phyloP scores from a whole-genome alignment of 2,888 invertebrate genomes.

The Chorisops tibialis region DNA sequence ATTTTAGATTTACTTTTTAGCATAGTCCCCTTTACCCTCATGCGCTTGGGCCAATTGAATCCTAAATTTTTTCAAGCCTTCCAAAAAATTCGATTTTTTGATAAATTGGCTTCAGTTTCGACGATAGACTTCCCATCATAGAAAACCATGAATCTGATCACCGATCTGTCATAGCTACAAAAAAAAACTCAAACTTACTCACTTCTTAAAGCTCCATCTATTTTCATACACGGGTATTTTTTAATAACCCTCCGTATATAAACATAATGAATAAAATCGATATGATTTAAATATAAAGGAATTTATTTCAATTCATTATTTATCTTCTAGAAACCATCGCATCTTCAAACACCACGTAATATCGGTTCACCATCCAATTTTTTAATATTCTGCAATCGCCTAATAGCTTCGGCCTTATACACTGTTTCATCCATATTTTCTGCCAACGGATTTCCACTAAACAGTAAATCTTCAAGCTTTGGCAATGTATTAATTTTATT shows the following conservation, averaged over 20 bases:
- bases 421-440: slow-evolving; percentile 68
- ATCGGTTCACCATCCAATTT: slow-evolving; percentile 80
- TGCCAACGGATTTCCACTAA: slow-evolving; percentile 75
- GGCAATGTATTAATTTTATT: slow-evolving; percentile 72
- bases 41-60: too few relatives aligned
- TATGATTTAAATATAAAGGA: not conserved
- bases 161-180: too few relatives aligned
- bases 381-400: slow-evolving; percentile 69
- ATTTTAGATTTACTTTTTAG: too few relatives aligned
- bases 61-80: too few relatives aligned
- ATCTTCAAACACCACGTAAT: slow-evolving; percentile 51
- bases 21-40: too few relatives aligned
- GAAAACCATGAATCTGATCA: too few relatives aligned
- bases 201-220: too few relatives aligned
- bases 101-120: too few relatives aligned
- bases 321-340: not conserved
- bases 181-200: too few relatives aligned
- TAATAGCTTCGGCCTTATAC: slow-evolving; percentile 69
- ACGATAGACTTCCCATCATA: too few relatives aligned
- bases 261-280: not conserved
- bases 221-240: not conserved
- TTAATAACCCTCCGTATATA: not conserved
- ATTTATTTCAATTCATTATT: not conserved
- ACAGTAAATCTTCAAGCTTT: slow-evolving; percentile 72
- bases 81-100: too few relatives aligned